Evolutionary conservation across 2,797 vertebrate species (phyloP).

Genomic region (Thamnophis elegans): DNA sequence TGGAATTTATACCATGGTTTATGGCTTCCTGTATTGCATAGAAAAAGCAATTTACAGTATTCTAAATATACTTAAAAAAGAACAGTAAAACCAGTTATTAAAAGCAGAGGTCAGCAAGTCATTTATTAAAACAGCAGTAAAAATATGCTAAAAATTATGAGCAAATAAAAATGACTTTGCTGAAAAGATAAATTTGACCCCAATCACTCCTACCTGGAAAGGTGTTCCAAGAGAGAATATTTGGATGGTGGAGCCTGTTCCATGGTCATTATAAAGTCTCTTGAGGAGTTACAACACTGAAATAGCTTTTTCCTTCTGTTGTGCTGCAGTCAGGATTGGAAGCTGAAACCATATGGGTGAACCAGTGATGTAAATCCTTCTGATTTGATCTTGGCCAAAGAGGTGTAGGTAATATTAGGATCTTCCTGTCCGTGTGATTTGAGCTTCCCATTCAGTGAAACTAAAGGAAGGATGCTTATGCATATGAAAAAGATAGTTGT

Average conservation of each 20-base stretch:
- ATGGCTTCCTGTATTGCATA: background rate
- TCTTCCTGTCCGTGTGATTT: fast-evolving
- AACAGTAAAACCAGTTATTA: background rate
- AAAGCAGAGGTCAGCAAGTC: background rate
- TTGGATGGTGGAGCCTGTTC: background rate
- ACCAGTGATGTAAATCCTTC: background rate
- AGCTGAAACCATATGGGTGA: background rate
- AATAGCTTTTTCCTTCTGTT: background rate
- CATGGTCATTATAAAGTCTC: background rate
- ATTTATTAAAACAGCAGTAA: background rate
- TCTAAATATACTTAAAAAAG: background rate
- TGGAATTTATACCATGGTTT: background rate
- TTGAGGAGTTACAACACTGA: background rate
- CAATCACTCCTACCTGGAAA: background rate
- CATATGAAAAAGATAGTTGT: background rate
- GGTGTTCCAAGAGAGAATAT: background rate
- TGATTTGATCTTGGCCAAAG: background rate
- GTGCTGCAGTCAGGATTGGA: background rate
- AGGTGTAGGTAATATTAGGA: fast-evolving
- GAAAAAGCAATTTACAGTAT: background rate
- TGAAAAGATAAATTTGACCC: background rate
- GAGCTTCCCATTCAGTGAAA: background rate
- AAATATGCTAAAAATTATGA: background rate
- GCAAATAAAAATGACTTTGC: background rate
- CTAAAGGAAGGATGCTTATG: background rate